phyloP scores from a whole-genome alignment of 1,140 invertebrate genomes.

The Brachionus rubens region DNA sequence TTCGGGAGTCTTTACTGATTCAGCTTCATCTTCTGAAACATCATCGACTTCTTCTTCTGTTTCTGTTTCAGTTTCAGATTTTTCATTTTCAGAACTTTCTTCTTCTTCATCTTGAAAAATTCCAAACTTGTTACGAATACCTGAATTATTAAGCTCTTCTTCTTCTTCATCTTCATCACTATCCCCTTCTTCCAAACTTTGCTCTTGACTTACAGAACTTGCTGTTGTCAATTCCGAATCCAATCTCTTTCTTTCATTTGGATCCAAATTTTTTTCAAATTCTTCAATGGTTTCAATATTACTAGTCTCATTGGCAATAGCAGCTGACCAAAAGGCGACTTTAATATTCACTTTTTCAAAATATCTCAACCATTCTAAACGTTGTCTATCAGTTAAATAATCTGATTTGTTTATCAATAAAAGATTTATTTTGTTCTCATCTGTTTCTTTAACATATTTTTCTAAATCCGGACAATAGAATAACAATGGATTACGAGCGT shows the following conservation, averaged over 20 bases:
- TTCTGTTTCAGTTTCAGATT: constrained; percentile 37
- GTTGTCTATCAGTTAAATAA: constrained; percentile 75
- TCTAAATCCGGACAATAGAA: constrained; percentile 93
- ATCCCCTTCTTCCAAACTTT: neutral
- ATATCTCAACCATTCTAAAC: constrained; percentile 55
- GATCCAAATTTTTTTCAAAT: constrained; percentile 42
- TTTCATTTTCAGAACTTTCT: neutral
- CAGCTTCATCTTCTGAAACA: constrained; percentile 54
- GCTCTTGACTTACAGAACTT: neutral
- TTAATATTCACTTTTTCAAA: constrained; percentile 47
- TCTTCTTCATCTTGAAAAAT: constrained; percentile 29
- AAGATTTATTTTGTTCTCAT: constrained; percentile 73
- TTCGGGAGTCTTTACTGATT: constrained; percentile 19
- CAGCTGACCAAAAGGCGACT: constrained; percentile 80
- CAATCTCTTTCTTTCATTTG: constrained; percentile 45
- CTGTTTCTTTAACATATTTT: constrained; percentile 81
- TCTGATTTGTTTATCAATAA: constrained; percentile 96
- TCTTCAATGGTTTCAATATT: constrained; percentile 46
- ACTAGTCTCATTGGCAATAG: constrained; percentile 56
- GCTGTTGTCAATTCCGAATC: constrained; percentile 42
- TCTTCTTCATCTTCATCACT: constrained; percentile 15
- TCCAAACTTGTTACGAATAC: constrained; percentile 4
- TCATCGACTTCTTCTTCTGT: constrained; percentile 62
- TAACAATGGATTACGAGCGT: constrained; percentile 90
- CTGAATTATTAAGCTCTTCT: constrained; percentile 2